phyloP scores from a whole-genome alignment of 2,888 invertebrate species.

The Dasysyrphus tricinctus region DNA sequence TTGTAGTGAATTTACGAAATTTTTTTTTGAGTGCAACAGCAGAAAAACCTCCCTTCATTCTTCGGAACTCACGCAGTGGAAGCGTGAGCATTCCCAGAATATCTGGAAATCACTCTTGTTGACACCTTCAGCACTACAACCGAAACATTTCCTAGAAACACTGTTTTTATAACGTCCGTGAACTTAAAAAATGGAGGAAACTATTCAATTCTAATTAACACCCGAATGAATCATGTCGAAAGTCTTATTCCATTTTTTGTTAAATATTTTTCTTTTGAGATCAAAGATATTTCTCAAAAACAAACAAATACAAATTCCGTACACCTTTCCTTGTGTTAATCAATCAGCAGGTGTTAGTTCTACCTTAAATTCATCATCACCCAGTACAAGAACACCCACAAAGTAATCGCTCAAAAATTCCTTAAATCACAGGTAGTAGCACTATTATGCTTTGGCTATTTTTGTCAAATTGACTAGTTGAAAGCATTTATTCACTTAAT shows the following conservation, averaged over 20 bases:
- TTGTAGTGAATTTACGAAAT: too few species aligned
- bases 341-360: neutral
- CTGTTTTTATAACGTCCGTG: too few species aligned
- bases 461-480: conserved; percentile 11
- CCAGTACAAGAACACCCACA: neutral
- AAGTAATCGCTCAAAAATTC: neutral
- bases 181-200: too few species aligned
- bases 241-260: neutral
- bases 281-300: neutral
- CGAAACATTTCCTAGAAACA: too few species aligned
- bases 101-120: too few species aligned
- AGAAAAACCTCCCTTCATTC: too few species aligned
- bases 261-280: neutral
- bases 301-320: neutral
- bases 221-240: neutral
- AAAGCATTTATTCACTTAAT: conserved; percentile 12
- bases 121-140: too few species aligned
- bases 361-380: neutral
- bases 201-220: neutral
- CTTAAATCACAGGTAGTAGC: neutral
- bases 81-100: too few species aligned
- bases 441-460: neutral
- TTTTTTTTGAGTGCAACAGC: too few species aligned
- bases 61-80: too few species aligned
- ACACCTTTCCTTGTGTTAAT: neutral